Conservation (phyloP, 2,888 invertebrate species). For the Coronaproctus castanopsis region DNA sequence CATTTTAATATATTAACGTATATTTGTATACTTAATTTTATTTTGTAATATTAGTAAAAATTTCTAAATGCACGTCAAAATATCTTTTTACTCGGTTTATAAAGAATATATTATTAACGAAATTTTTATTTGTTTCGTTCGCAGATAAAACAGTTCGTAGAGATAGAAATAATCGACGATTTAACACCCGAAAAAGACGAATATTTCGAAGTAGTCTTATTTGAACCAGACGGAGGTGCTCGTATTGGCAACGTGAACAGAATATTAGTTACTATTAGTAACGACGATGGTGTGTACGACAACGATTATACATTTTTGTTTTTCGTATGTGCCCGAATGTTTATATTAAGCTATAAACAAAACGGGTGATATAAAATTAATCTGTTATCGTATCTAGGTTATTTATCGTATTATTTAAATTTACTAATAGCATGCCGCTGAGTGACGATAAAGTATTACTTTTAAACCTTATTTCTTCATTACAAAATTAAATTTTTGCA, state of each 20-base stretch:
- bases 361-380: too few relatives aligned
- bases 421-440: too few relatives aligned
- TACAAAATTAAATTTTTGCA: too few relatives aligned
- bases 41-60: background rate
- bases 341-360: too few relatives aligned
- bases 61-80: too few relatives aligned
- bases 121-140: slow-evolving; percentile 10
- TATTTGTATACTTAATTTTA: background rate
- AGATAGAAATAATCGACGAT: slow-evolving; percentile 35
- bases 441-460: too few relatives aligned
- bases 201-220: slow-evolving; percentile 34
- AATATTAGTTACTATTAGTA: slow-evolving; percentile 32
- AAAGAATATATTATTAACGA: too few relatives aligned
- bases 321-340: background rate
- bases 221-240: slow-evolving; percentile 29
- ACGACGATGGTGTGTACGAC: slow-evolving; percentile 29
- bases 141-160: slow-evolving; percentile 31
- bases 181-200: slow-evolving; percentile 37
- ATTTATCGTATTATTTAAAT: too few relatives aligned
- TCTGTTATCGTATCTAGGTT: too few relatives aligned
- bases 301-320: background rate
- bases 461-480: too few relatives aligned
- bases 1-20: background rate
- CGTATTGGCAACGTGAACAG: slow-evolving; percentile 29
- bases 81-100: too few relatives aligned